Evolutionary conservation across 2,797 vertebrate species (phyloP).

Genomic region (Toxotes lorentzi): DNA sequence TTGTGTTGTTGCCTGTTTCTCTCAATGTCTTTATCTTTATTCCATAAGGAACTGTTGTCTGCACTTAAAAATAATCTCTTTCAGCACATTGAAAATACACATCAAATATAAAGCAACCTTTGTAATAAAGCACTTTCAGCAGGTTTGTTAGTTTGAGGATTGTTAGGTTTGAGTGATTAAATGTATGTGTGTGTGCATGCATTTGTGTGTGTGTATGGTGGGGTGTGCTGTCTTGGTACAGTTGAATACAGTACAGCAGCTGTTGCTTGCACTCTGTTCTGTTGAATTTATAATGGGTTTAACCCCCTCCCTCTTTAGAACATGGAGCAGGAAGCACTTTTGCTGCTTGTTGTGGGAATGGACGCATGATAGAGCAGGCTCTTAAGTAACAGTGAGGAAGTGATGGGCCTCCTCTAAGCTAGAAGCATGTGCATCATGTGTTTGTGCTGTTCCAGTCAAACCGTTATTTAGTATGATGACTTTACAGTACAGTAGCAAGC

Average conservation of each 20-base stretch:
- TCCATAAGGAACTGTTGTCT: slow-evolving; percentile 19
- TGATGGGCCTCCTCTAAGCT: slow-evolving; percentile 41
- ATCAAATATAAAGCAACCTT: slow-evolving; percentile 46
- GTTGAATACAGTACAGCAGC: slow-evolving; percentile 65
- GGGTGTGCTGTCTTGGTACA: slow-evolving; percentile 20
- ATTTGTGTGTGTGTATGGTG: background rate
- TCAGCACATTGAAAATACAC: slow-evolving; percentile 25
- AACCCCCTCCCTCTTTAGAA: slow-evolving; percentile 43
- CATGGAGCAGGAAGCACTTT: slow-evolving; percentile 61
- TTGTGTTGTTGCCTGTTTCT: slow-evolving; percentile 23
- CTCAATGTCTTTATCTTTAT: background rate
- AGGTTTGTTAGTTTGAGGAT: slow-evolving; percentile 56
- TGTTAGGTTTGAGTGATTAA: slow-evolving; percentile 10
- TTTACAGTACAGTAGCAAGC: background rate
- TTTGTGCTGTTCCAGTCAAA: slow-evolving; percentile 27
- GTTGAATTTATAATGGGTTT: slow-evolving; percentile 77
- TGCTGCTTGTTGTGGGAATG: slow-evolving; percentile 40
- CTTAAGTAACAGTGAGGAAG: slow-evolving; percentile 53
- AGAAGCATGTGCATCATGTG: slow-evolving; percentile 15
- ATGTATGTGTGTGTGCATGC: background rate
- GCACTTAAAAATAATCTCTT: slow-evolving; percentile 47
- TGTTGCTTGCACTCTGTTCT: slow-evolving; percentile 75
- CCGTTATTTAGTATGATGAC: slow-evolving; percentile 28
- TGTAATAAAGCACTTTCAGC: slow-evolving; percentile 37
- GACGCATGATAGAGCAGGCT: slow-evolving; percentile 37